Evolutionary conservation across 2,113 vertebrate species (phyloP), one percentile per base, ranked within the genome.

Genomic region (Trematocara variabile): DNA sequence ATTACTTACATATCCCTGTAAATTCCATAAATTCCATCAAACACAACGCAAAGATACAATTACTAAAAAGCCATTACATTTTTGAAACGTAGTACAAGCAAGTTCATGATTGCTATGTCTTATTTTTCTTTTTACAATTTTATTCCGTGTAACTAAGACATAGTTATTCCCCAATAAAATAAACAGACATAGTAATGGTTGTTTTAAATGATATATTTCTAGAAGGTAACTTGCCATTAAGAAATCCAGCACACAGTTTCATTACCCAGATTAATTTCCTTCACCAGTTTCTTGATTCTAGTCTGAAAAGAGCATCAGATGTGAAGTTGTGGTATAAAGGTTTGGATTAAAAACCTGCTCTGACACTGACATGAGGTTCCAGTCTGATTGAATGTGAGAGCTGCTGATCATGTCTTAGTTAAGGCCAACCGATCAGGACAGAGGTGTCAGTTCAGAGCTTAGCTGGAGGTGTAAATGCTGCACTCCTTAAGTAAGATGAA

Each of bases 401-500:
- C 79, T 79, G 82, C 88, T 90, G 88, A 93, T 93, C 91, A 89
- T 86, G 39, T 83, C 87, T 82, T 83, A 82, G 83, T 94, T 92
- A 91, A 94, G 91, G 92, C 87, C 93, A 75, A 60, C 33, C 14
- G 81, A 92, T 91, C 89, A 82, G 93, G 88, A 91, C 82, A 3
- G 53, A 86, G 83, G 90, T 88, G 93, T 92, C 89, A 86, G 44
- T 68, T 56, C 81, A 58, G 87, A 90, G 95, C 89, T 92, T 92
- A 92, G 90, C 90, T 85, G 84, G 37, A 84, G 63, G 81, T 79
- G 68, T 89, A 39, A 92, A 91, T 86, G 84, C 86, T 87, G 70
- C 89, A 28, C 84, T 92, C 90, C 88, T 92, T 79, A 89, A 90
- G 89, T 60, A 5, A 92, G 92, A 94, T 94, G 93, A 94, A 95